These are phyloP conservation scores for Gastracanthus pulcherrimus DNA, from an alignment of 2,888 invertebrate genomes.

Conservation along the genomic window DNA sequence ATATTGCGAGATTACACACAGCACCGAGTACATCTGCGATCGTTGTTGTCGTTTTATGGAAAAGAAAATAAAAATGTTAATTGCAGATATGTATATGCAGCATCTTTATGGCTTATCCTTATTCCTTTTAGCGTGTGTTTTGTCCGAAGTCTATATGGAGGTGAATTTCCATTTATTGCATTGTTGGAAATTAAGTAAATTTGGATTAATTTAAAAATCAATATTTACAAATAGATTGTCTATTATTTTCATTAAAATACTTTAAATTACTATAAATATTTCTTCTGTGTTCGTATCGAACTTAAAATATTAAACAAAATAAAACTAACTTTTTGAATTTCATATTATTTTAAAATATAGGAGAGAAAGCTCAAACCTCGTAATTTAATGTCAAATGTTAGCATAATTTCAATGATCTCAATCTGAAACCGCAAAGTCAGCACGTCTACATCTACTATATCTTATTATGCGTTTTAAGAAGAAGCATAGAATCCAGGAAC, in stretches of 20 bases:
- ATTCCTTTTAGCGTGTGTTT: neutral
- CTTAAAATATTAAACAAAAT: too few relatives aligned
- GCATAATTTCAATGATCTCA: conserved; percentile 10
- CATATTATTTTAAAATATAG: neutral
- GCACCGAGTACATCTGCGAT: conserved; percentile 87
- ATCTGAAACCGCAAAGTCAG: neutral
- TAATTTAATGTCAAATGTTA: neutral
- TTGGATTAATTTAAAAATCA: too few relatives aligned
- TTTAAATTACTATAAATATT: too few relatives aligned
- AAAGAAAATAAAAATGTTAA: neutral
- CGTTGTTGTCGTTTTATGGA: neutral
- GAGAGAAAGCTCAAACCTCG: neutral
- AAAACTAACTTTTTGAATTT: too few relatives aligned
- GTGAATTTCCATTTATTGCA: neutral
- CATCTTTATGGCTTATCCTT: neutral
- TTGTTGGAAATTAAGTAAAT: neutral
- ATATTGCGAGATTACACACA: conserved; percentile 92
- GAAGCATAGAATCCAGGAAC: too few relatives aligned
- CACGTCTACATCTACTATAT: too few relatives aligned
- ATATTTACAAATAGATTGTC: neutral
- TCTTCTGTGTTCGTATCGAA: too few relatives aligned
- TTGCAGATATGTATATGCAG: neutral
- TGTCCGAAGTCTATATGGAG: too few relatives aligned
- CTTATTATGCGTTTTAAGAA: too few relatives aligned
- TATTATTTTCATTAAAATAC: neutral